These are phyloP conservation scores for Ostrea edulis DNA, from an alignment of 1,140 invertebrate species.

Conservation along the genomic window DNA sequence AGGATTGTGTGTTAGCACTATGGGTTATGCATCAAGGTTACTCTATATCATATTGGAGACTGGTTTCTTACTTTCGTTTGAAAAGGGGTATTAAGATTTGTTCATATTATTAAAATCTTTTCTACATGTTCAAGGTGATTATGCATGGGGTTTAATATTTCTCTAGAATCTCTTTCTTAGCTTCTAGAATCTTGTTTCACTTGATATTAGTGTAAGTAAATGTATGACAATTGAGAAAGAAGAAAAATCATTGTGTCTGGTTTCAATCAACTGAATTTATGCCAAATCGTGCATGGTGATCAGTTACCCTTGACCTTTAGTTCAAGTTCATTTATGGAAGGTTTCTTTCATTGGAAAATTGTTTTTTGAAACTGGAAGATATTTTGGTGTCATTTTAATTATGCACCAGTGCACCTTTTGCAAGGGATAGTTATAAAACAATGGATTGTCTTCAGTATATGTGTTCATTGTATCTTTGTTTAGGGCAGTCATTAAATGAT, in stretches of 20 bases:
- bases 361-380: background rate
- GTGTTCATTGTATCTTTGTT: background rate
- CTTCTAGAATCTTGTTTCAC: background rate
- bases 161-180: background rate
- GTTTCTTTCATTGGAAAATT: background rate
- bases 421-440: background rate
- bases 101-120: background rate
- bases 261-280: background rate
- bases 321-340: conserved; percentile 11
- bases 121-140: background rate
- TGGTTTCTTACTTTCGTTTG: background rate
- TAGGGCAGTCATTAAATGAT: background rate
- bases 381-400: background rate
- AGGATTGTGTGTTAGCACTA: background rate
- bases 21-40: background rate
- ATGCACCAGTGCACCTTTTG: background rate
- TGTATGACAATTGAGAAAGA: background rate
- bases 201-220: background rate
- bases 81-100: conserved; percentile 8
- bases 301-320: background rate
- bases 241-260: background rate
- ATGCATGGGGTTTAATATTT: background rate
- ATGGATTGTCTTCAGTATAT: background rate
- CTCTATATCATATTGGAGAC: background rate
- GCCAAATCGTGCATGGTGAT: background rate